These are phyloP conservation scores for Sepioteuthis lessoniana DNA, from an alignment of 2,888 invertebrate species.

Conservation along the genomic window DNA sequence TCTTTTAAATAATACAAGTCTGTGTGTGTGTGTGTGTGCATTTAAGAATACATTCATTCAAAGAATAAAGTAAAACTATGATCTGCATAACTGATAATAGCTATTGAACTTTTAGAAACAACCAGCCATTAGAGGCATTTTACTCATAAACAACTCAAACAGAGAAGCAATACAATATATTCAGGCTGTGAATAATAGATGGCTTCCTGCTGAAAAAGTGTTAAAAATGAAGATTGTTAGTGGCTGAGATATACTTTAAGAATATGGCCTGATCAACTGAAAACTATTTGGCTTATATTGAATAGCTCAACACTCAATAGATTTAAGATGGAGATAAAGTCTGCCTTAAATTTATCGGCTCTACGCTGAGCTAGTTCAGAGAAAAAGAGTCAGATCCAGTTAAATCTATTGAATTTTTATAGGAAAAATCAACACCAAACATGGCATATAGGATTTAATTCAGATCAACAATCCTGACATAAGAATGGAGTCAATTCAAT, in stretches of 20 bases:
- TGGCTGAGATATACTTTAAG: neutral
- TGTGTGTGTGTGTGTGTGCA: too few species aligned
- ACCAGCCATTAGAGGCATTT: neutral
- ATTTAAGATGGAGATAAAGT: neutral
- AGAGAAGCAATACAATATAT: neutral
- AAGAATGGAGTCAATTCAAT: too few species aligned
- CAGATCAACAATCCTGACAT: too few species aligned
- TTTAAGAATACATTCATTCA: too few species aligned
- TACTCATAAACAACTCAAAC: neutral
- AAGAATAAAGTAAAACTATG: neutral
- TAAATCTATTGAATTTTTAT: neutral
- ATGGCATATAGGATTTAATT: too few species aligned
- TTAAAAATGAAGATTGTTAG: neutral
- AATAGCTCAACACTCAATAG: neutral
- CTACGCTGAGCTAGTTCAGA: neutral
- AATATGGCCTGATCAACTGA: neutral
- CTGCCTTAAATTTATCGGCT: neutral
- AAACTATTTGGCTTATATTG: neutral
- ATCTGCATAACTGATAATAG: neutral
- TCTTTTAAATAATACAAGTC: too few species aligned
- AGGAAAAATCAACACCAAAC: too few species aligned
- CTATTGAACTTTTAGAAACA: neutral
- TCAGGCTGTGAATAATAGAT: neutral
- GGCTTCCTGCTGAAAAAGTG: neutral
- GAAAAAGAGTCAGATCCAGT: neutral